Conservation (phyloP, 2,888 invertebrate genomes). For the Eulithis testata region DNA sequence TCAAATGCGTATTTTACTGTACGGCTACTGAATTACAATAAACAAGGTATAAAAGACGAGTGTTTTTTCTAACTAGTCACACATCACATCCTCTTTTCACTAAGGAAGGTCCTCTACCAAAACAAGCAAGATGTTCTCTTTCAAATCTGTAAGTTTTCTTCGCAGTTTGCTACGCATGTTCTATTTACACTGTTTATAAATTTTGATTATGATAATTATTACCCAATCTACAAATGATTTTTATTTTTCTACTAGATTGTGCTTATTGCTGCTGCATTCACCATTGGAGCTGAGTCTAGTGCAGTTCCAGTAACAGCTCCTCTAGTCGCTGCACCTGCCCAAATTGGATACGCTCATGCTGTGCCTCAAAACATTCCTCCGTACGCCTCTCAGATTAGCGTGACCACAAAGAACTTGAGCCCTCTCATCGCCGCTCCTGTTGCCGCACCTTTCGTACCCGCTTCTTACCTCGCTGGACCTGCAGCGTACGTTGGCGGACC, state of each 20-base stretch:
- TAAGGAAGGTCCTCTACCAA: constrained; percentile 74
- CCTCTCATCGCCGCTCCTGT: constrained; percentile 67
- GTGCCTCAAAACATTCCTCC: constrained; percentile 87
- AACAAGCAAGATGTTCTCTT: constrained; percentile 78
- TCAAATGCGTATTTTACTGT: constrained; percentile 72
- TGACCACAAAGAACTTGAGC: constrained; percentile 75
- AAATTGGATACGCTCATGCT: constrained; percentile 83
- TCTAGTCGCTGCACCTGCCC: constrained; percentile 81
- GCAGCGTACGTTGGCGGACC: constrained; percentile 52
- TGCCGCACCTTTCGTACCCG: constrained; percentile 52
- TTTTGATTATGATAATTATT: not conserved
- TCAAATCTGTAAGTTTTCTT: constrained; percentile 74
- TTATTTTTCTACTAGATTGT: constrained; percentile 62
- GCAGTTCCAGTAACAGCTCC: constrained; percentile 66
- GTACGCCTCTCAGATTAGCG: constrained; percentile 85
- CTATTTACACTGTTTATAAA: not conserved
- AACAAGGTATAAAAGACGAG: constrained; percentile 74
- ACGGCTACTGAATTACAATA: constrained; percentile 78
- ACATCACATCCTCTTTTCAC: constrained; percentile 73
- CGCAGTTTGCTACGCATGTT: too few species aligned
- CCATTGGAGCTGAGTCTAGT: constrained; percentile 68
- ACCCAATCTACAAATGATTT: not conserved
- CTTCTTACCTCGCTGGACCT: constrained; percentile 43
- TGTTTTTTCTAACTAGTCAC: constrained; percentile 66
- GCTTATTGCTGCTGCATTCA: constrained; percentile 71